These are phyloP conservation scores for Mycteria americana DNA, from an alignment of 2,797 vertebrate genomes.

Conservation along the genomic window DNA sequence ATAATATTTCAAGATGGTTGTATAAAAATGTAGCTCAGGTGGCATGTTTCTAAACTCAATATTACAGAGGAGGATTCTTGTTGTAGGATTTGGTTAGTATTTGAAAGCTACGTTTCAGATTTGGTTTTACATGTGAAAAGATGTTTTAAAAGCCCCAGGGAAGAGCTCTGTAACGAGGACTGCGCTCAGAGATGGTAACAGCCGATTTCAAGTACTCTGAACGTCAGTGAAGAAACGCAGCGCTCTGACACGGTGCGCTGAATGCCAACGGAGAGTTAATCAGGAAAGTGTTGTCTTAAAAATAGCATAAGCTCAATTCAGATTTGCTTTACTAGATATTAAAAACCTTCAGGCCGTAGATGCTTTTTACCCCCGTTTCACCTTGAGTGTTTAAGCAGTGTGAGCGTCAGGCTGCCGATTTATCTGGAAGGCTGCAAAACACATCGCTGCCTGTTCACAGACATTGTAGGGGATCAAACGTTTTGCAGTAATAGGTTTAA, in stretches of 20 bases:
- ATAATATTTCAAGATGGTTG: background rate
- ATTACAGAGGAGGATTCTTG: background rate
- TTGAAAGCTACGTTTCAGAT: background rate
- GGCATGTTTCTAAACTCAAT: background rate
- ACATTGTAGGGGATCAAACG: background rate
- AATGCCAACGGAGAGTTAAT: background rate
- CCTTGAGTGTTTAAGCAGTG: background rate
- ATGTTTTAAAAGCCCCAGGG: background rate
- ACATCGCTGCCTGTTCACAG: accelerated
- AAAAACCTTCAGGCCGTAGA: background rate
- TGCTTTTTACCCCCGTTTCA: accelerated
- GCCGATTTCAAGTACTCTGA: background rate
- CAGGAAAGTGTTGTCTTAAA: background rate
- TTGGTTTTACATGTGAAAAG: background rate
- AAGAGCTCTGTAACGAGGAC: background rate
- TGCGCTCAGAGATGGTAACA: accelerated
- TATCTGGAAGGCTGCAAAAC: too few relatives aligned
- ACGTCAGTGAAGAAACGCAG: background rate
- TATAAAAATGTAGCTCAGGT: background rate
- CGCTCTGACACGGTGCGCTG: accelerated
- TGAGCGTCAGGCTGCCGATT: background rate
- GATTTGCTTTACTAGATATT: background rate
- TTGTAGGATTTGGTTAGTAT: background rate
- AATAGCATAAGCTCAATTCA: background rate
- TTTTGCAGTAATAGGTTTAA: accelerated